These are phyloP conservation scores for Falco concolor DNA, from an alignment of 2,797 vertebrate species.

Conservation along the genomic window DNA sequence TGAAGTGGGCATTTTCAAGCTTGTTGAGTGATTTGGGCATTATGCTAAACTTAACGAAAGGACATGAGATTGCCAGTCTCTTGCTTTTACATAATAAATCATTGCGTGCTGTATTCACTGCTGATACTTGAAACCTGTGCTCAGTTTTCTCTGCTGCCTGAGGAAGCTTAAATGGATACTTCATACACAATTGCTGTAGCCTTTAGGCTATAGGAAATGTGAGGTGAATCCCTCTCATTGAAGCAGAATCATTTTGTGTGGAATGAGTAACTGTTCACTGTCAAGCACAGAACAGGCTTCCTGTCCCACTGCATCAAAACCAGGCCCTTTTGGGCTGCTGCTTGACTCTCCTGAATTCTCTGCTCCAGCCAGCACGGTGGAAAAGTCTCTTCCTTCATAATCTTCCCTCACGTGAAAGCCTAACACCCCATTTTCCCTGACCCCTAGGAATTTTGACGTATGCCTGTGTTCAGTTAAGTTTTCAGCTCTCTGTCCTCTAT, in stretches of 20 bases:
- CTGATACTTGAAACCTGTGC: not conserved
- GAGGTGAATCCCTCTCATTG: not conserved
- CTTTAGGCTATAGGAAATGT: not conserved
- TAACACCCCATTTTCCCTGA: not conserved
- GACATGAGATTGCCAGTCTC: not conserved
- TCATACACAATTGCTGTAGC: not conserved
- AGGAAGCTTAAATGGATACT: not conserved
- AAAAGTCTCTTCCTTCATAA: not conserved
- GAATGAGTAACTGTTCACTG: not conserved
- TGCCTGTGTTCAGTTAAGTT: not conserved
- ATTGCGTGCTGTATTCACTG: not conserved
- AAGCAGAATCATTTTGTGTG: not conserved
- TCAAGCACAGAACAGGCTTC: not conserved
- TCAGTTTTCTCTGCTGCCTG: not conserved
- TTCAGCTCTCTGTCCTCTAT: not conserved
- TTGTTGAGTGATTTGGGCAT: not conserved
- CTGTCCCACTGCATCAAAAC: not conserved
- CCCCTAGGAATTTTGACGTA: not conserved
- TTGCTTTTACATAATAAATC: not conserved
- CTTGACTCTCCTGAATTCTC: not conserved
- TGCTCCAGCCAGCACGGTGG: not conserved
- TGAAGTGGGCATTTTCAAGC: not conserved
- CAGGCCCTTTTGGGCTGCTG: not conserved
- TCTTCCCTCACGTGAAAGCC: not conserved
- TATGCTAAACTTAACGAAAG: not conserved